Base-by-base conservation (phyloP, 2,797 vertebrate genomes). In the Benthosema pterotum region DNA sequence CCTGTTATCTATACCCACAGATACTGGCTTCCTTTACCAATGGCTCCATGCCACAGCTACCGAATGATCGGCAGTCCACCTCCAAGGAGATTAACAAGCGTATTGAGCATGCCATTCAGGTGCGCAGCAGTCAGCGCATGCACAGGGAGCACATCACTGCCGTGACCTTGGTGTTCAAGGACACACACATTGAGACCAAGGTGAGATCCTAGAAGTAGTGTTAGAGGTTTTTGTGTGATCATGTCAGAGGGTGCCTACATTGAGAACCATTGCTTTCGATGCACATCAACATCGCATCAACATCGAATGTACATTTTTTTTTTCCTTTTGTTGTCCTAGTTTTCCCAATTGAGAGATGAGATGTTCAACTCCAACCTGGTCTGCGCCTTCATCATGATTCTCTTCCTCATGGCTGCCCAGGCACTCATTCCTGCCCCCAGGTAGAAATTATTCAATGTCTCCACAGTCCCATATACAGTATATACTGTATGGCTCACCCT, bases 311-410 rank as follows among this genome's bases (percentile, higher is more conserved):
- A n/a, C n/a, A n/a, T n/a, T n/a, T n/a, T n/a, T n/a, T n/a, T n/a
- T n/a, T 19, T 71, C 38, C 61, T 57, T 47, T 57, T 45, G 9
- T 28, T 69, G 18, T 9, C 66, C n/a, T 62, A 94, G 93, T 94
- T 93, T 72, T 93, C 85, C 65, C 90, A 90, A 77, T 87, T 93
- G 84, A 91, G 92, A 76, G 93, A 93, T 57, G 92, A 93, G 73
- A 91, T 93, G 82, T 93, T 93, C 82, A 93, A 91, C 79, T 92
- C 93, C 80, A 93, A 92, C 73, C 65, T 93, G 78, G 83, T 92
- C 46, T 93, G 92, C 72, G 90, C 91, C 71, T 93, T 93, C 83
- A 89, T 93, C 83, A 74, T 94, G 78, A 71, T 93, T 46, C 79
- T 93, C 52, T 92, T 92, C 45, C 85, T 92, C 58, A 88, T 93